A percentile compares a stretch with the other conserved stretches of the same genome.
Conservation (phyloP, 2,113 vertebrate genomes). For the Alethe castanea region DNA sequence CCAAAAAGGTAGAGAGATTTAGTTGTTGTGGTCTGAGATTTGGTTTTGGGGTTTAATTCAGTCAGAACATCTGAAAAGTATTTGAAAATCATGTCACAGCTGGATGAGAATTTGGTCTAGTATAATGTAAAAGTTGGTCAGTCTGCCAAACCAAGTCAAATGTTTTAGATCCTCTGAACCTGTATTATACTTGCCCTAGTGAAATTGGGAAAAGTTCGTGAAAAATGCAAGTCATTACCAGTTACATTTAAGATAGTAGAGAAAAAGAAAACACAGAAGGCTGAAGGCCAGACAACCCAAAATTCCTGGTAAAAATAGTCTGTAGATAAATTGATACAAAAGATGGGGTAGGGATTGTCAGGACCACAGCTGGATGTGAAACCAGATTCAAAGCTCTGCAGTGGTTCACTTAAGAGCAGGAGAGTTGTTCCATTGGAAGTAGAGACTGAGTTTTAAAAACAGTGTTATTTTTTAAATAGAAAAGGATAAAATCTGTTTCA, state of each 20-base stretch:
- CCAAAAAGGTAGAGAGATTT: neutral
- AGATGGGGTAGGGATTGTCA: neutral
- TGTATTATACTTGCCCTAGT: neutral
- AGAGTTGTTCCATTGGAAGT: neutral
- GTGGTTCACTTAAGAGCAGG: neutral
- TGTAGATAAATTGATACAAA: neutral
- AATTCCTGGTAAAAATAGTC: neutral
- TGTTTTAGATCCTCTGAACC: neutral
- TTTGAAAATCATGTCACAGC: neutral
- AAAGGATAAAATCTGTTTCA: neutral
- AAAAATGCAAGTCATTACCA: neutral
- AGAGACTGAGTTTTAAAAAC: neutral
- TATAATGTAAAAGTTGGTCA: neutral
- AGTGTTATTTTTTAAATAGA: neutral
- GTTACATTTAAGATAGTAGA: neutral
- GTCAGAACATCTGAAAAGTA: neutral
- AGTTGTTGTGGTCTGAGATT: neutral
- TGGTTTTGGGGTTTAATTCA: neutral
- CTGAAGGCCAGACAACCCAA: neutral
- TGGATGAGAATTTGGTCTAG: neutral
- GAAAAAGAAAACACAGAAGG: neutral
- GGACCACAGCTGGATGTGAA: neutral
- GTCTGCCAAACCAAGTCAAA: neutral
- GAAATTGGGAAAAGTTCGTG: neutral
- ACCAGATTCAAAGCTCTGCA: neutral